Percentiles rank a stretch among this genome's conserved stretches.
Evolutionary conservation across 2,113 vertebrate genomes (phyloP).

Genomic region (Toxostoma redivivum): DNA sequence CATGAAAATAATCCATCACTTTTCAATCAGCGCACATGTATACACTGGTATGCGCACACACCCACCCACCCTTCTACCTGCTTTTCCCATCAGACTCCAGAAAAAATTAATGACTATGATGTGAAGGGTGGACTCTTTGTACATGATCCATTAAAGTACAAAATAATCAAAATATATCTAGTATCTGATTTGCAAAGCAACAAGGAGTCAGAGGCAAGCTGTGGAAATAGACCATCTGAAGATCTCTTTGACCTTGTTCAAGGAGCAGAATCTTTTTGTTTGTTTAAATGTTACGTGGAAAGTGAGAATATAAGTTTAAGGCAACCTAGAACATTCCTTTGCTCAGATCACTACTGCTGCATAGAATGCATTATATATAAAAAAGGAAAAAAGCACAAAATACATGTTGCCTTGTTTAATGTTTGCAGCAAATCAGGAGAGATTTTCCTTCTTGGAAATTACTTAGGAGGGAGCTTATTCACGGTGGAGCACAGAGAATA

Average conservation of each 20-base stretch:
- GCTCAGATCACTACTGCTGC: neutral
- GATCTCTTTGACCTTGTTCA: slow-evolving; percentile 39
- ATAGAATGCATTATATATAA: neutral
- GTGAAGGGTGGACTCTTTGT: slow-evolving; percentile 81
- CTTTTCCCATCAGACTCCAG: slow-evolving; percentile 89
- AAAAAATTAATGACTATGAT: slow-evolving; percentile 77
- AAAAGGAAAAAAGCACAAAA: neutral
- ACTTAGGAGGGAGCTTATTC: neutral
- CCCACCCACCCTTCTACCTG: slow-evolving; percentile 77
- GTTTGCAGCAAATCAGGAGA: neutral
- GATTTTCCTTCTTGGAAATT: neutral
- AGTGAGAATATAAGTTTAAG: slow-evolving; percentile 17
- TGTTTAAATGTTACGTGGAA: slow-evolving; percentile 30
- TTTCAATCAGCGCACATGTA: slow-evolving; percentile 79
- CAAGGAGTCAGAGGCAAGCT: slow-evolving; percentile 57
- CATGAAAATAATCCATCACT: slow-evolving; percentile 96
- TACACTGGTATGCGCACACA: neutral
- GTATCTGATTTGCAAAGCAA: slow-evolving; percentile 74
- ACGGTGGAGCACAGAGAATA: neutral
- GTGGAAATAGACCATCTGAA: slow-evolving; percentile 56
- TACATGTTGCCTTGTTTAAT: neutral
- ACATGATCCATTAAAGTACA: slow-evolving; percentile 82
- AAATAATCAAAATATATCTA: slow-evolving; percentile 80
- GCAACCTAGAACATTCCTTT: slow-evolving; percentile 8
- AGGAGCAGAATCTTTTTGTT: slow-evolving; percentile 57